Evolutionary conservation across 2,797 vertebrate species (phyloP), one percentile per base, ranked within the genome.

Genomic region (Premnoplex brunnescens): DNA sequence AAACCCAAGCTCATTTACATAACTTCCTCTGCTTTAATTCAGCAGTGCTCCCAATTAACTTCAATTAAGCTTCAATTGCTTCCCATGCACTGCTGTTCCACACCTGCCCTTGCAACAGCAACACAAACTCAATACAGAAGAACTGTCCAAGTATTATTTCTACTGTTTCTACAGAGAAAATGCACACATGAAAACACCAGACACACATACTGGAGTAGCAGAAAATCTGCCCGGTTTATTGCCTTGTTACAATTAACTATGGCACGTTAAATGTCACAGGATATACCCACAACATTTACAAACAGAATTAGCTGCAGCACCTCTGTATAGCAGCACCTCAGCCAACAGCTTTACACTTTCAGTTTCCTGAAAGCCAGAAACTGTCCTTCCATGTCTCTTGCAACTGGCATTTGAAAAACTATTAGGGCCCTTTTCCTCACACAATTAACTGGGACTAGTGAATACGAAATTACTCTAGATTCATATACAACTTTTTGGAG

Each of bases 181-280:
- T 1, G 12, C 7, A 43, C 3, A 6, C 4, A 22, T 3, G 26
- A 23, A 37, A 85, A 76, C 48, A 51, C 4, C 34, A 43, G 14
- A 46, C 6, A 30, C 0, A 1, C 24, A 39, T 7, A 14, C 5
- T 0, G 5, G 13, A 41, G 44, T 1, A 63, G 54, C n/a, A 85
- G 11, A 66, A 63, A 37, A 51, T 22, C 32, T 21, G 20, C 34
- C 41, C 62, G 41, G 23, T 73, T 52, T 58, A 39, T 2, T 6
- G 46, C 7, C 41, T 51, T 54, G 56, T 19, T 71, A 56, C 44
- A 80, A 54, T 9, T 36, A 64, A 44, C 46, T 28, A 9, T 6
- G 21, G 39, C 28, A 28, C 9, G 1, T 23, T 54, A 89, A 39
- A 26, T 5, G 4, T 19, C 59, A 66, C 5, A 56, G 56, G 32